Base-by-base conservation (phyloP, 2,113 vertebrate genomes). In the Chamaea fasciata region DNA sequence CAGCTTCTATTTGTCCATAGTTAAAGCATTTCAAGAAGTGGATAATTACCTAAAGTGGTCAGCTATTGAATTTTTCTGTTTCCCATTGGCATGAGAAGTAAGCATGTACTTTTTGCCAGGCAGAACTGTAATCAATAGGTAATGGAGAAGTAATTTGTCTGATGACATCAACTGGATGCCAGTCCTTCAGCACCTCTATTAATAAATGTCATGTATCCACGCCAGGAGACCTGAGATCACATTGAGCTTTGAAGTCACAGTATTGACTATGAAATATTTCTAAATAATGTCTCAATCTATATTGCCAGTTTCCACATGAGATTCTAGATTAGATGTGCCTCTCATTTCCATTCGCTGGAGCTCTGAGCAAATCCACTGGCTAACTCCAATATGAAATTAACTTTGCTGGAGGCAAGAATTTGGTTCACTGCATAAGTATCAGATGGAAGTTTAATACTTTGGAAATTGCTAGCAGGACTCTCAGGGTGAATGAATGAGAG, bases 91-190 rank as follows among this genome's bases (percentile, higher is more conserved):
- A 90, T 22, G 55, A 82, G 77, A 78, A 91, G 67, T 26, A 88
- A 86, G 69, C 37, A 81, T 1, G 0, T 44, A 44, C 37, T 63
- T 62, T 82, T 90, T 87, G 62, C 65, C 80, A 85, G 60, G 33
- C 47, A 93, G 83, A 70, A 35, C 26, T 69, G 60, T 76, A 95
- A 92, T 93, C 97, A 92, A 93, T 95, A 92, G 13, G 28, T 83
- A 92, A 92, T 62, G 81, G 92, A 96, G 91, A 92, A 87, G 69
- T 94, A 91, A 74, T 93, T 87, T 90, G 75, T 60, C 73, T 91
- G 56, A 74, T 92, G 87, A 78, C 83, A 95, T 94, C 92, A 91
- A 18, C 59, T 90, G 83, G 52, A 92, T 89, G 33, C 82, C 63
- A 91, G 75, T 89, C 52, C 88, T 89, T 95, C 97, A 85, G 67